A percentile compares a stretch with the other conserved stretches of the same genome.
phyloP scores from a whole-genome alignment of 2,113 vertebrate genomes.

The Prochilodus magdalenae region DNA sequence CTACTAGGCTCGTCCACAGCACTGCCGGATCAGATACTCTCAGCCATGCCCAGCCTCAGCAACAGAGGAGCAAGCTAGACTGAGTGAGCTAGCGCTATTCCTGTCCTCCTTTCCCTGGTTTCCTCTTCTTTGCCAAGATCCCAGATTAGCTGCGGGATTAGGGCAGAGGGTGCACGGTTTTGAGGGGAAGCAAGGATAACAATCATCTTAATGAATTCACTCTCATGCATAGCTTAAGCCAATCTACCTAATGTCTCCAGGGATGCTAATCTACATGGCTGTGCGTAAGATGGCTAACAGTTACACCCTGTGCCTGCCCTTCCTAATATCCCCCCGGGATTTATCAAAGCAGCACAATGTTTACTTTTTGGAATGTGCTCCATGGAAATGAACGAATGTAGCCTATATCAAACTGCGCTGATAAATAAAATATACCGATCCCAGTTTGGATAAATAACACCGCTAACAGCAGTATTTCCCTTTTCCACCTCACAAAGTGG shows the following conservation, averaged over 20 bases:
- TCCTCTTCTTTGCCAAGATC: conserved; percentile 8
- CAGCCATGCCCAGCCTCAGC: conserved; percentile 29
- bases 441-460: too few relatives aligned
- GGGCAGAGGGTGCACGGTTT: conserved; percentile 51
- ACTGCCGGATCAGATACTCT: conserved; percentile 43
- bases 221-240: not conserved
- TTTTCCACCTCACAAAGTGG: too few relatives aligned
- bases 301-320: not conserved
- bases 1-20: conserved; percentile 9
- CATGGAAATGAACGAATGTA: not conserved
- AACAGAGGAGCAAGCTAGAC: not conserved
- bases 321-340: not conserved
- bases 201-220: not conserved
- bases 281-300: not conserved
- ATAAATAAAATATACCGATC: too few relatives aligned
- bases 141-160: conserved; percentile 71
- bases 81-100: not conserved
- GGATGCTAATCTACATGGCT: conserved; percentile 2
- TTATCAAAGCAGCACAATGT: not conserved
- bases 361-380: not conserved
- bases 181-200: conserved; percentile 24
- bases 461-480: too few relatives aligned
- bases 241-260: not conserved
- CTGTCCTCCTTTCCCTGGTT: conserved; percentile 2
- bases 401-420: too few relatives aligned